Evolutionary conservation across 2,888 invertebrate species (phyloP), one percentile per base, ranked within the genome.

Genomic region (Lamellibrachia columna): DNA sequence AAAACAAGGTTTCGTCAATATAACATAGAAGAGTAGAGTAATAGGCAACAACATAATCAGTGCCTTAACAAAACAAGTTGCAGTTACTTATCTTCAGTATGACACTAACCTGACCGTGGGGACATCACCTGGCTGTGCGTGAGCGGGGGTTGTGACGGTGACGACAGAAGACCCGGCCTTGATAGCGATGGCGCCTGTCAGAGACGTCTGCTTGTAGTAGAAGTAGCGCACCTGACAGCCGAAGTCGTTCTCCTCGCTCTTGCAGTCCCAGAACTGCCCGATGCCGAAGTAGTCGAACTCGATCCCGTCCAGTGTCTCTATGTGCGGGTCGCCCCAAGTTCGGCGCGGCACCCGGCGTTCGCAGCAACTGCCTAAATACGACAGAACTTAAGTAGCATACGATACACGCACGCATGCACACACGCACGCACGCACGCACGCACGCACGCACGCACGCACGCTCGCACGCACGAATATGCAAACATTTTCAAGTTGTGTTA

Each of bases 211-310:
- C 22, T 58, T 52, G 52, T 92, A 93, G 53, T 92, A 60, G 60
- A 92, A 93, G 58, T 58, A 93, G 53, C 93, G 91, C 15, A 92
- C 92, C 91, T 93, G 93, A 60, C 52, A 90, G 28, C 93, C 93
- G 92, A 93, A 93, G 93, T 93, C 92, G 92, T 93, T 93, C 9
- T 22, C 90, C 52, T 75, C 90, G 60, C 92, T 93, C n/a, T 53
- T 92, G 93, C 93, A 93, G 75, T 92, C 92, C 93, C 93, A 93
- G 91, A 90, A 92, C 91, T 92, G 75, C 9, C 93, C 93, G n/a
- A 93, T 93, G 53, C 92, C 93, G 75, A 92, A 92, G 90, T 91
- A 93, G 60, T 93, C 92, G 60, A 92, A 93, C 22, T 60, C 52
- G 22, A 90, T 28, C 6, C 93, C 93, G 75, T 92, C 92, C 22